Conservation (phyloP, 2,888 invertebrate species). For the Folsomia candida region DNA sequence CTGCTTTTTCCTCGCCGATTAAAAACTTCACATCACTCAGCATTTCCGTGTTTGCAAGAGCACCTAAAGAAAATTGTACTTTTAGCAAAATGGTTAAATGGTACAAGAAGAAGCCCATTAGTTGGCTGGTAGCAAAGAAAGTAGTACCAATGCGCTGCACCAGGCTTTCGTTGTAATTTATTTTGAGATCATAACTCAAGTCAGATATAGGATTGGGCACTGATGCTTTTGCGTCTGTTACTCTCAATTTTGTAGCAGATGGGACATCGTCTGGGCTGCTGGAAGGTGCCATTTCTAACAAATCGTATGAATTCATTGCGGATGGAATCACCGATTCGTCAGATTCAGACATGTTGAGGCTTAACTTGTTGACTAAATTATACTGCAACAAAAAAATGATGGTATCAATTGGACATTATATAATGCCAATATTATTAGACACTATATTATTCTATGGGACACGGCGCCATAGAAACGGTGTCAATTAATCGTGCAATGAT, state of each 20-base stretch:
- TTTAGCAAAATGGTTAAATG: constrained; percentile 6
- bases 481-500: no score
- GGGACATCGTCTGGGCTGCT: constrained; percentile 11
- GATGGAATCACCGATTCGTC: constrained; percentile 27
- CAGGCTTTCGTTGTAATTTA: constrained; percentile 27
- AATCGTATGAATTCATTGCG: constrained; percentile 26
- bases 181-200: constrained; percentile 7
- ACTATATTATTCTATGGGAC: no score
- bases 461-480: no score
- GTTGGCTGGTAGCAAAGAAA: no score
- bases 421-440: no score
- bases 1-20: constrained; percentile 24
- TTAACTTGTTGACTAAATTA: no score
- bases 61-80: not conserved
- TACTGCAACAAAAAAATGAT: no score
- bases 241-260: constrained; percentile 2
- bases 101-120: no score
- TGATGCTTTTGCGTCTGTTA: not conserved
- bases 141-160: constrained; percentile 33
- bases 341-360: constrained; percentile 11
- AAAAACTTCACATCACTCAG: constrained; percentile 35
- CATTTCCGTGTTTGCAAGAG: constrained; percentile 22
- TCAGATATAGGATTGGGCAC: not conserved
- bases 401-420: no score
- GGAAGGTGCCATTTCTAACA: constrained; percentile 21